Conservation (phyloP, 2,888 invertebrate genomes). For the Nemoura dubitans region DNA sequence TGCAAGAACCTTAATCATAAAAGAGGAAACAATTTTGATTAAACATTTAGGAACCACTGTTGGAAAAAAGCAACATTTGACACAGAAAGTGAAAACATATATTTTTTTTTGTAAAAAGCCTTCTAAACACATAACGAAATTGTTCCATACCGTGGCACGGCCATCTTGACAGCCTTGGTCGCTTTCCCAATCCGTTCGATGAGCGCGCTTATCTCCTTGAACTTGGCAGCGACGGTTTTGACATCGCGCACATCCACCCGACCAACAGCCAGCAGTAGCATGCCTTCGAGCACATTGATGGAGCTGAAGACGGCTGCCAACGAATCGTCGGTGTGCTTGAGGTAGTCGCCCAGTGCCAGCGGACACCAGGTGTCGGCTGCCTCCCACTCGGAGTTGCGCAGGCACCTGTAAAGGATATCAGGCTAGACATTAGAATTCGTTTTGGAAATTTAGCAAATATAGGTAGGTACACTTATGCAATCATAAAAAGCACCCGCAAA, state of each 20-base stretch:
- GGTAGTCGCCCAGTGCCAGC: slow-evolving; percentile 54
- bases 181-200: slow-evolving; percentile 56
- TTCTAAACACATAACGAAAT: background rate
- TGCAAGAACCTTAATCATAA: slow-evolving; percentile 62
- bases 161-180: slow-evolving; percentile 55
- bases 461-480: too few species aligned
- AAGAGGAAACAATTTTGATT: slow-evolving; percentile 9
- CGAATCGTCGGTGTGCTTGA: slow-evolving; percentile 51
- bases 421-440: too few species aligned
- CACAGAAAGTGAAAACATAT: too few species aligned
- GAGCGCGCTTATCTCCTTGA: slow-evolving; percentile 55
- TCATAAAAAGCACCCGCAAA: too few species aligned
- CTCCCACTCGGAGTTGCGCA: slow-evolving; percentile 68
- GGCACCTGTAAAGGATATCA: slow-evolving; percentile 62
- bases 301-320: slow-evolving; percentile 61
- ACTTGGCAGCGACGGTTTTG: slow-evolving; percentile 54
- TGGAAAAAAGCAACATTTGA: background rate
- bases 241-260: slow-evolving; percentile 56
- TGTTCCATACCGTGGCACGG: slow-evolving; percentile 53
- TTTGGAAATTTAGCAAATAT: too few species aligned
- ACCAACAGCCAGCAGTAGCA: slow-evolving; percentile 64
- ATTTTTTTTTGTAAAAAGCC: too few species aligned
- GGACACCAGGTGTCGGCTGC: slow-evolving; percentile 65
- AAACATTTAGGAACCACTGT: background rate
- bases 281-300: slow-evolving; percentile 66